phyloP scores from a whole-genome alignment of 2,113 vertebrate genomes.

The Caranx ignobilis region DNA sequence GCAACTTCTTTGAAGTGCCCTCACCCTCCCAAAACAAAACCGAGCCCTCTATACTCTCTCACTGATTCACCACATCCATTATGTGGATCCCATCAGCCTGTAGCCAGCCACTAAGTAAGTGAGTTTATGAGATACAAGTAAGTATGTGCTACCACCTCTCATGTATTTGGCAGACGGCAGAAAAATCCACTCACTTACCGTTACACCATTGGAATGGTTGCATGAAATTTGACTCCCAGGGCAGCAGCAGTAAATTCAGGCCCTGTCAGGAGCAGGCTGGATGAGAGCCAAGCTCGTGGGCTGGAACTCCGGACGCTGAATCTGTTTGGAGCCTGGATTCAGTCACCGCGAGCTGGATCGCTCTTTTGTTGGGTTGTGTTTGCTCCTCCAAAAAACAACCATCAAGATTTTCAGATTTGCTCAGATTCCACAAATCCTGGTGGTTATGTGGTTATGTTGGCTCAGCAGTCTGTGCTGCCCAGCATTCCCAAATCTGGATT shows the following conservation, averaged over 20 bases:
- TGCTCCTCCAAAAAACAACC: slow-evolving; percentile 52
- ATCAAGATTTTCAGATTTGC: slow-evolving; percentile 71
- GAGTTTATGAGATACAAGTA: slow-evolving; percentile 44
- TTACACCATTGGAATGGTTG: slow-evolving; percentile 89
- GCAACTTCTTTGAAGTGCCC: slow-evolving; percentile 3
- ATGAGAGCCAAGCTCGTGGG: slow-evolving; percentile 58
- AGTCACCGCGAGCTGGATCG: slow-evolving; percentile 48
- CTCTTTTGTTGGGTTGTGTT: slow-evolving; percentile 25
- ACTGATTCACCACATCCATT: slow-evolving; percentile 15
- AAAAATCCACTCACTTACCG: slow-evolving; percentile 81
- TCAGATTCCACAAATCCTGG: slow-evolving; percentile 76
- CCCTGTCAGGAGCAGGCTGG: slow-evolving; percentile 69
- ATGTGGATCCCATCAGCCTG: slow-evolving; percentile 10
- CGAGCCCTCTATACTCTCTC: slow-evolving; percentile 18
- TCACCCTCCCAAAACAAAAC: slow-evolving; percentile 21
- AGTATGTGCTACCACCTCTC: slow-evolving; percentile 36
- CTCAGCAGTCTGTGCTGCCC: slow-evolving; percentile 71
- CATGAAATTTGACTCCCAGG: slow-evolving; percentile 85
- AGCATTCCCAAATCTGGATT: slow-evolving; percentile 82
- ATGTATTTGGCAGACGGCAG: slow-evolving; percentile 48
- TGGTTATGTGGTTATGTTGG: slow-evolving; percentile 67
- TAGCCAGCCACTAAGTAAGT: slow-evolving; percentile 30
- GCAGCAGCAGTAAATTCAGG: slow-evolving; percentile 77
- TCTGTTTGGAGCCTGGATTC: slow-evolving; percentile 55
- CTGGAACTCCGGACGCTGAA: slow-evolving; percentile 42